Evolutionary conservation across 2,797 vertebrate genomes (phyloP).

Genomic region (Lagorchestes hirsutus): DNA sequence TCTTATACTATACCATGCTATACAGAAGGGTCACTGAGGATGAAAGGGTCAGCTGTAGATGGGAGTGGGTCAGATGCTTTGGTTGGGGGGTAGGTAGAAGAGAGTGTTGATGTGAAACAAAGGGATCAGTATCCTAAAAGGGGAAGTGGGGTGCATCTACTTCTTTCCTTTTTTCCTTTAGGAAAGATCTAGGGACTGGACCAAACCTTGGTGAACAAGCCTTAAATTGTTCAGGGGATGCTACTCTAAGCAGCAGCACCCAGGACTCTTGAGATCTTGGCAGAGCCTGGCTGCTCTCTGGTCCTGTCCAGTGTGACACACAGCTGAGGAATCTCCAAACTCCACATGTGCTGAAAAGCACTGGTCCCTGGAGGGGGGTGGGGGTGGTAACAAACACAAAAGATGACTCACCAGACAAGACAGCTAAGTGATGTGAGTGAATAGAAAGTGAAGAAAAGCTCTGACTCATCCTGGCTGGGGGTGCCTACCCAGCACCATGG

Average conservation of each 20-base stretch:
- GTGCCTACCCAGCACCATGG: background rate
- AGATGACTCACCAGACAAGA: conserved; percentile 48
- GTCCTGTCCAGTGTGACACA: background rate
- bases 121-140: background rate
- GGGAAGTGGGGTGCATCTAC: background rate
- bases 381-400: conserved; percentile 10
- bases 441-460: conserved; percentile 62
- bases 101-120: background rate
- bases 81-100: background rate
- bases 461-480: conserved; percentile 58
- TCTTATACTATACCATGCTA: background rate
- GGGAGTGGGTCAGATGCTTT: background rate
- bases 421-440: background rate
- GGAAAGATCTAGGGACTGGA: background rate
- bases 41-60: background rate
- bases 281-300: background rate
- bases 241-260: background rate
- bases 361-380: conserved; percentile 29
- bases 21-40: background rate
- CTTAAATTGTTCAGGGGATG: background rate
- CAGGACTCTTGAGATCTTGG: background rate
- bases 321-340: background rate
- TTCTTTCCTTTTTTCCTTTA: background rate
- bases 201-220: background rate
- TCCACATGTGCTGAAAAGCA: conserved; percentile 37